A percentile compares a stretch with the other conserved stretches of the same genome.
Conservation (phyloP, 2,797 vertebrate species). For the Pempheris klunzingeri region DNA sequence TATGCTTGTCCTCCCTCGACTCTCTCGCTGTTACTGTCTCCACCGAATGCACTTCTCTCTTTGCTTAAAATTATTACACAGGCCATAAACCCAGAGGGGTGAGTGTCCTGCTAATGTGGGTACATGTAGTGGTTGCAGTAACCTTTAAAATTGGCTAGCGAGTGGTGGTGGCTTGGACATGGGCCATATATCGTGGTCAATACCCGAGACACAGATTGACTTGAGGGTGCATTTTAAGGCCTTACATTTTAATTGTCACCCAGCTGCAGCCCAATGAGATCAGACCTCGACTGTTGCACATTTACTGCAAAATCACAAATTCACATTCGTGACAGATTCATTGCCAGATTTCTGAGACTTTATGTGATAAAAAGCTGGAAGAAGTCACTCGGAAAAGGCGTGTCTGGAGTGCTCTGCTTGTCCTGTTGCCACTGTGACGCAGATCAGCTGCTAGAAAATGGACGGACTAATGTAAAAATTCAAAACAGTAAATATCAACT, state of each 20-base stretch:
- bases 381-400: not conserved
- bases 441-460: not conserved
- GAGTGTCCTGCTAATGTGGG: constrained; percentile 84
- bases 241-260: constrained; percentile 79
- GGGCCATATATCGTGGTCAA: constrained; percentile 81
- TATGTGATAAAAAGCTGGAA: constrained; percentile 5
- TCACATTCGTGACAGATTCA: no score
- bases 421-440: not conserved
- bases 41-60: constrained; percentile 83
- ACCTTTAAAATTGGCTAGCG: constrained; percentile 83
- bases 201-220: constrained; percentile 71
- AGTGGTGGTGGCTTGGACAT: constrained; percentile 75
- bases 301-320: constrained; percentile 45
- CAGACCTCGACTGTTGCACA: constrained; percentile 44
- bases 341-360: constrained; percentile 21
- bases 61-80: constrained; percentile 87
- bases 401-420: not conserved
- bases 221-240: constrained; percentile 71
- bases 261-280: constrained; percentile 56
- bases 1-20: constrained; percentile 84
- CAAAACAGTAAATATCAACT: not conserved
- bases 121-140: constrained; percentile 83
- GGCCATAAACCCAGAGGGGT: constrained; percentile 84
- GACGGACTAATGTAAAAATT: constrained; percentile 7
- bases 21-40: constrained; percentile 83